phyloP scores from a whole-genome alignment of 2,797 vertebrate species.

The Megalops cyprinoides region DNA sequence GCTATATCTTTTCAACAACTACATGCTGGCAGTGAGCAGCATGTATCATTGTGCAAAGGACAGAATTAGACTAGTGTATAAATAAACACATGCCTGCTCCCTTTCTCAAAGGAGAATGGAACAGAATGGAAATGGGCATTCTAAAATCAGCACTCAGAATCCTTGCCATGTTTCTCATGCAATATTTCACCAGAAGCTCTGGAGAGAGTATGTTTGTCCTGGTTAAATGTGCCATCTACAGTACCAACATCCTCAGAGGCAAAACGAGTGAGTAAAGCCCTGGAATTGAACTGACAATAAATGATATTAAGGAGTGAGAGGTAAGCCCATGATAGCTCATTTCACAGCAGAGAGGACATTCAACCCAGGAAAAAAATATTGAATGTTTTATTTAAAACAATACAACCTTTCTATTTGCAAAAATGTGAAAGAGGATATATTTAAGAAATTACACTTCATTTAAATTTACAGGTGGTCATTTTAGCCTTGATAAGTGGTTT shows the following conservation, averaged over 20 bases:
- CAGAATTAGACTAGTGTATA: not conserved
- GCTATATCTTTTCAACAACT: too few relatives aligned
- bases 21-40: too few relatives aligned
- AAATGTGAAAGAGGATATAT: not conserved
- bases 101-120: too few relatives aligned
- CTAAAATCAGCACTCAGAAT: too few relatives aligned
- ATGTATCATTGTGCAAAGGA: not conserved
- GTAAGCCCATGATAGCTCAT: not conserved
- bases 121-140: too few relatives aligned
- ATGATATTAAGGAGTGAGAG: not conserved
- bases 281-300: not conserved
- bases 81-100: too few relatives aligned
- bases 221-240: not conserved
- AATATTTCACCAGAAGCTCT: too few relatives aligned
- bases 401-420: not conserved
- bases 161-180: too few relatives aligned
- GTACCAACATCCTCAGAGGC: not conserved
- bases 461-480: not conserved
- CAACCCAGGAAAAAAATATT: not conserved
- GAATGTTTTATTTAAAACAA: slow-evolving; percentile 12
- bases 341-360: not conserved
- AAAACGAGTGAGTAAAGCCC: not conserved
- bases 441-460: not conserved
- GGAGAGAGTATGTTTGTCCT: not conserved
- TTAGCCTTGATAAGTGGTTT: slow-evolving; percentile 2